Conservation (phyloP, 2,888 invertebrate species). For the Parnassius orleans region DNA sequence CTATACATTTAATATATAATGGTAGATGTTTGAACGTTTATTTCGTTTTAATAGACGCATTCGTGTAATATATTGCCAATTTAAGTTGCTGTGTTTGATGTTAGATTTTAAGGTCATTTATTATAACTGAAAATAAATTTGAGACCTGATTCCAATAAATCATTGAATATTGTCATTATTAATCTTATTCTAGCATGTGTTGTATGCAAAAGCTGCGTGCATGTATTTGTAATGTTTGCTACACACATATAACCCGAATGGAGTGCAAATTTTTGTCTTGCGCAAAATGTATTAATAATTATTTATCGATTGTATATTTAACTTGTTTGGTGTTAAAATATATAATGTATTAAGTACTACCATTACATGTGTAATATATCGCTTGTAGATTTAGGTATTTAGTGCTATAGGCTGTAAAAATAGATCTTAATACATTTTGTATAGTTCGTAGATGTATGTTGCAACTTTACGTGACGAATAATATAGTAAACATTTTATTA, state of each 20-base stretch:
- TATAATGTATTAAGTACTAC: slow-evolving; percentile 2
- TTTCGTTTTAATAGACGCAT: slow-evolving; percentile 45
- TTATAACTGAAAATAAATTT: slow-evolving; percentile 34
- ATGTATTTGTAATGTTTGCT: not conserved
- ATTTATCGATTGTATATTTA: slow-evolving; percentile 11
- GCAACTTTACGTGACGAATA: slow-evolving; percentile 54
- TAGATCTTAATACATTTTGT: slow-evolving; percentile 39
- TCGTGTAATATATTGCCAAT: slow-evolving; percentile 59
- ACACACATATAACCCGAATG: not conserved
- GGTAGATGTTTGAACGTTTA: slow-evolving; percentile 32
- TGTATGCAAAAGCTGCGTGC: not conserved
- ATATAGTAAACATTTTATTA: slow-evolving; percentile 41
- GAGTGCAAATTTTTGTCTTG: slow-evolving; percentile 26
- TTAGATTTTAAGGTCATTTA: slow-evolving; percentile 51
- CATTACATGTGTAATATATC: slow-evolving; percentile 1
- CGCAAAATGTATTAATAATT: slow-evolving; percentile 5
- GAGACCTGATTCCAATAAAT: slow-evolving; percentile 54
- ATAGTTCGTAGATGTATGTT: slow-evolving; percentile 50
- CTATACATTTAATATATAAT: slow-evolving; percentile 33
- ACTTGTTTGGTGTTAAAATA: slow-evolving; percentile 6
- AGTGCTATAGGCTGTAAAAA: slow-evolving; percentile 47
- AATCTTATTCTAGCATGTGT: slow-evolving; percentile 7
- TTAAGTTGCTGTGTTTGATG: slow-evolving; percentile 74
- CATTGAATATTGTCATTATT: slow-evolving; percentile 1
- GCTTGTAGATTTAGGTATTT: slow-evolving; percentile 33